Percentiles rank a stretch among this genome's conserved stretches.
These are phyloP conservation scores for Pristiophorus japonicus DNA, from an alignment of 2,113 vertebrate species.

Conservation along the genomic window DNA sequence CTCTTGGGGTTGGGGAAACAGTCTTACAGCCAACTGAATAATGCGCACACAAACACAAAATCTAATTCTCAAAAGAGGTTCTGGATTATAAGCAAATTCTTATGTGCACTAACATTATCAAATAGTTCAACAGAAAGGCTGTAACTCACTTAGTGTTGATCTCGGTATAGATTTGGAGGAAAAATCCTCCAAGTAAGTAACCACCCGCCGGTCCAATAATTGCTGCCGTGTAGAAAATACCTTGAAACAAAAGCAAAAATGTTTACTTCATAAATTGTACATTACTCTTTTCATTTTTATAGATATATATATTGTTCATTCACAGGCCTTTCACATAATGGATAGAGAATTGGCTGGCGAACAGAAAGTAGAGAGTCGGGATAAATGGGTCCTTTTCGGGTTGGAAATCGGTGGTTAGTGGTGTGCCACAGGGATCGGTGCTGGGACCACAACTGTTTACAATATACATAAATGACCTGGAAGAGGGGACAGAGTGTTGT, in stretches of 20 bases:
- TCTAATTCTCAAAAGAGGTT: not conserved
- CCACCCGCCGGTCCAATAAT: conserved; percentile 89
- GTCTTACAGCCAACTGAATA: not conserved
- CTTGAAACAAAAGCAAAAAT: conserved; percentile 50
- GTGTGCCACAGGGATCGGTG: no score
- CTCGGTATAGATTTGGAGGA: conserved; percentile 86
- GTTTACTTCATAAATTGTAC: not conserved
- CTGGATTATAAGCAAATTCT: not conserved
- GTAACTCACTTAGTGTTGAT: conserved; percentile 68
- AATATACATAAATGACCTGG: no score
- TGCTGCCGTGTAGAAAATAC: conserved; percentile 88
- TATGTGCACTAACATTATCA: not conserved
- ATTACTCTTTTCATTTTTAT: not conserved
- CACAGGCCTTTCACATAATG: not conserved
- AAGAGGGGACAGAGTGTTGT: no score
- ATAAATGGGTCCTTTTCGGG: no score
- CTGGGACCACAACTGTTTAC: no score
- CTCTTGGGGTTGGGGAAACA: not conserved
- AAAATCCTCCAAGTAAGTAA: conserved; percentile 85
- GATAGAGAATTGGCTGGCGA: no score
- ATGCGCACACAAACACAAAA: not conserved
- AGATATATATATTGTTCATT: not conserved
- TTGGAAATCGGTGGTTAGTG: no score
- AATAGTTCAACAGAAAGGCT: not conserved
- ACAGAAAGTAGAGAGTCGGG: no score